A percentile compares a stretch with the other conserved stretches of the same genome.
phyloP scores from a whole-genome alignment of 37 sponge, comb jelly and placozoan species.

The Petrosia ficiformis region DNA sequence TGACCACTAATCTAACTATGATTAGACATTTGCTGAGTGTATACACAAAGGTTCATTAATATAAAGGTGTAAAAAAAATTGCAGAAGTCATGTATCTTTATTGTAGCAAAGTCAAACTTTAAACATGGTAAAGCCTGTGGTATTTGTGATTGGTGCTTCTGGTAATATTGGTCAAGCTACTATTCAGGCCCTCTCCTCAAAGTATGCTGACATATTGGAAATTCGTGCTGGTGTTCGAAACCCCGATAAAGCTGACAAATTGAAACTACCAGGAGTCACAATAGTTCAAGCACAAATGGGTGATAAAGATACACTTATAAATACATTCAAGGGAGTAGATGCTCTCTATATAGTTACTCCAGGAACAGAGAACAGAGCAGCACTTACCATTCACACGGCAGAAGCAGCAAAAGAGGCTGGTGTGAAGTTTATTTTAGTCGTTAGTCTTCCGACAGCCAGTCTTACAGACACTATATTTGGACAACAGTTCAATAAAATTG shows the following conservation, averaged over 20 bases:
- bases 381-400: constrained; percentile 38
- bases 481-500: constrained; percentile 32
- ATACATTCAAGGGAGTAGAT: constrained; percentile 47
- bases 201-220: constrained; percentile 50
- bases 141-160: too few relatives aligned
- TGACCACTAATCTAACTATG: too few relatives aligned
- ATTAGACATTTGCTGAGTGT: too few relatives aligned
- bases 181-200: constrained; percentile 27
- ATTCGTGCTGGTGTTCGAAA: constrained; percentile 66
- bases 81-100: too few relatives aligned
- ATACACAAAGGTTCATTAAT: too few relatives aligned
- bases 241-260: constrained; percentile 56
- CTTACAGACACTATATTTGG: constrained; percentile 37
- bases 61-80: too few relatives aligned
- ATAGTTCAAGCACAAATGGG: constrained; percentile 53
- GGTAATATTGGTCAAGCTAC: constrained; percentile 65
- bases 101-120: too few relatives aligned
- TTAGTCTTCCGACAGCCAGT: constrained; percentile 30
- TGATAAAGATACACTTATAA: constrained; percentile 17
- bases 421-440: constrained; percentile 41
- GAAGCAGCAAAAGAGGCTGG: constrained; percentile 57
- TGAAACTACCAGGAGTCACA: constrained; percentile 26
- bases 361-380: constrained; percentile 32
- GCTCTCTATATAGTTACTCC: constrained; percentile 69
- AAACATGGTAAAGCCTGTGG: too few relatives aligned